Conservation (phyloP, 2,888 invertebrate species). For the Cybosia mesomella region DNA sequence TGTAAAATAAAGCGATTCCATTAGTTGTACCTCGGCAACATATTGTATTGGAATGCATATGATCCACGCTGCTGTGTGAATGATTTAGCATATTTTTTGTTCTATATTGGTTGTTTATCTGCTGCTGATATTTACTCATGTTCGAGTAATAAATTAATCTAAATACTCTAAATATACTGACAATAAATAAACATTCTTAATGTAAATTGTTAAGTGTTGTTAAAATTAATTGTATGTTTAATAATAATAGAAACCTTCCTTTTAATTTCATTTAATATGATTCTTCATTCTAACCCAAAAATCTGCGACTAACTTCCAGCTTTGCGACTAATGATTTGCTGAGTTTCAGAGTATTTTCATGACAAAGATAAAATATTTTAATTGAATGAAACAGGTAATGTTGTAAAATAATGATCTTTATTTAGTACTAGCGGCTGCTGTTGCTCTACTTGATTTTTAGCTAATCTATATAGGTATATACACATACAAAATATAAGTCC, state of each 20-base stretch:
- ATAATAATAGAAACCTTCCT: neutral
- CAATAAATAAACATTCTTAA: neutral
- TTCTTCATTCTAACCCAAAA: neutral
- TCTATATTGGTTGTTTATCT: slow-evolving; percentile 30
- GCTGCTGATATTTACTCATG: slow-evolving; percentile 10
- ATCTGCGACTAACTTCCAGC: neutral
- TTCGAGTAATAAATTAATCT: neutral
- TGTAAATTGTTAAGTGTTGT: neutral
- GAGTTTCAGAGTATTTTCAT: too few relatives aligned
- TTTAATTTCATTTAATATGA: neutral
- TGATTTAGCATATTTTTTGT: slow-evolving; percentile 65
- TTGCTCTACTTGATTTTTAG: neutral
- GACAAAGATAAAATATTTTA: neutral
- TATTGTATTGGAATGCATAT: slow-evolving; percentile 21
- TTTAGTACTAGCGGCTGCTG: neutral
- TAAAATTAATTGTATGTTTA: neutral
- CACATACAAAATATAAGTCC: neutral
- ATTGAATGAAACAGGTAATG: neutral
- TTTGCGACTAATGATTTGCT: neutral
- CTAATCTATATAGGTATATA: neutral
- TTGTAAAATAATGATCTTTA: neutral
- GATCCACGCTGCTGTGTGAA: slow-evolving; percentile 34
- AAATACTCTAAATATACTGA: neutral
- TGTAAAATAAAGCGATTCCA: slow-evolving; percentile 32
- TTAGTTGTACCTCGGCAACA: slow-evolving; percentile 24